Percentiles rank a stretch among this genome's conserved stretches.
These are phyloP conservation scores for Ariolimax columbianus DNA, from an alignment of 2,888 invertebrate genomes.

Conservation along the genomic window DNA sequence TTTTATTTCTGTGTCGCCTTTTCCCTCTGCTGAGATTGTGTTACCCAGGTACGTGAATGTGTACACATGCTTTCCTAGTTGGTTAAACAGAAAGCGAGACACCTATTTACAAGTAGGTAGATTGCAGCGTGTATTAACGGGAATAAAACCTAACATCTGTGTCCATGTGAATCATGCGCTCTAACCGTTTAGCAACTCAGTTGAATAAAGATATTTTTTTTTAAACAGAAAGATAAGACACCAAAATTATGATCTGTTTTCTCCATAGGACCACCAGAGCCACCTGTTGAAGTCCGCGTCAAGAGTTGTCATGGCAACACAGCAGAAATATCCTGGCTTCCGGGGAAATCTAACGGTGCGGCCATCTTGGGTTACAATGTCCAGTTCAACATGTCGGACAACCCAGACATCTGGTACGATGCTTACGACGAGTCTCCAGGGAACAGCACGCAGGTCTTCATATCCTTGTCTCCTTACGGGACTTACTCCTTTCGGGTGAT, in stretches of 20 bases:
- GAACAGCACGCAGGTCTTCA: slow-evolving; percentile 53
- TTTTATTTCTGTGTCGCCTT: no score
- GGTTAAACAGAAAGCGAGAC: no score
- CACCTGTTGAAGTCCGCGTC: slow-evolving; percentile 84
- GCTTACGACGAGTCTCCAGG: slow-evolving; percentile 64
- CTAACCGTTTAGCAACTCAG: no score
- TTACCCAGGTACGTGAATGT: no score
- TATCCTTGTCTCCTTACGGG: slow-evolving; percentile 74
- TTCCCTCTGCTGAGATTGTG: no score
- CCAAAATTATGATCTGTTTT: not conserved
- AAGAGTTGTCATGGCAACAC: slow-evolving; percentile 83
- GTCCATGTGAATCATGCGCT: no score
- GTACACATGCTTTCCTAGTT: no score
- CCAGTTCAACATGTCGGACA: slow-evolving; percentile 95
- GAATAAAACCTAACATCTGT: no score
- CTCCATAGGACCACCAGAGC: slow-evolving; percentile 92
- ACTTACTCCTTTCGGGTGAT: slow-evolving; percentile 78
- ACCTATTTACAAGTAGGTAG: no score
- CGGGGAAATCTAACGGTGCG: slow-evolving; percentile 95
- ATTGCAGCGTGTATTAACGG: no score
- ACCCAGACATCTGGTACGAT: slow-evolving; percentile 90
- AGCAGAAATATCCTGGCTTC: slow-evolving; percentile 84
- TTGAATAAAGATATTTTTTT: no score
- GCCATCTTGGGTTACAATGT: slow-evolving; percentile 92
- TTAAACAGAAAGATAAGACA: slow-evolving; percentile 52